Base-by-base conservation (phyloP, 2,797 vertebrate genomes). In the Cossypha caffra region DNA sequence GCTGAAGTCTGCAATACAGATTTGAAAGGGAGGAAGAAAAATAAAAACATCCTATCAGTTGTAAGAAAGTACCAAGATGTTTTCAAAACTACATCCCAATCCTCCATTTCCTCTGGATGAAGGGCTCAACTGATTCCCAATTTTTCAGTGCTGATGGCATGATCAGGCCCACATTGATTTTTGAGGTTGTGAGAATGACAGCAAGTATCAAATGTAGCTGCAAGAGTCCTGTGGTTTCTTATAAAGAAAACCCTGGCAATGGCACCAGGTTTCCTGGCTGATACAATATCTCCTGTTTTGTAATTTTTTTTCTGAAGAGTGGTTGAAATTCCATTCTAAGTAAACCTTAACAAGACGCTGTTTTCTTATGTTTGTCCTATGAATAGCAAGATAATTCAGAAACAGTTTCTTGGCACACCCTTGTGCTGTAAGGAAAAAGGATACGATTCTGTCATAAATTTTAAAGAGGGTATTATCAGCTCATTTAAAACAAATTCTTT, bases 401-500 rank as follows among this genome's bases (percentile, higher is more conserved):
- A 83, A 18, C 55, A 93, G 84, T 96, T 97, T 98, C 91, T 77
- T 92, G 82, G 94, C 63, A 86, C 45, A 86, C 43, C 38, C 69
- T 93, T 68, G 85, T 52, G 1, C 7, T 13, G 74, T 52, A 91
- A 95, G 79, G 42, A 85, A 95, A 92, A 97, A 75, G 83, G 93
- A 94, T 88, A 96, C 0, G 1, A 93, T 93, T 96, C 95, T 96
- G 93, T 94, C 94, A 97, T 74, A 98, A 98, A 98, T 98, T 98
- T 98, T 98, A 98, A 98, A 98, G 97, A 98, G 95, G 95, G 85
- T 97, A 97, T 98, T 98, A 98, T 98, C 97, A 96, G 95, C 97
- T 97, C 95, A 97, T 98, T 98, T 98, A 98, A 98, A 98, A 97
- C 90, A 97, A 97, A 98, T 97, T 98, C 93, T 97, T 98, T 96